Evolutionary conservation across 2,797 vertebrate species (phyloP).

Genomic region (Gambelia wislizenii): DNA sequence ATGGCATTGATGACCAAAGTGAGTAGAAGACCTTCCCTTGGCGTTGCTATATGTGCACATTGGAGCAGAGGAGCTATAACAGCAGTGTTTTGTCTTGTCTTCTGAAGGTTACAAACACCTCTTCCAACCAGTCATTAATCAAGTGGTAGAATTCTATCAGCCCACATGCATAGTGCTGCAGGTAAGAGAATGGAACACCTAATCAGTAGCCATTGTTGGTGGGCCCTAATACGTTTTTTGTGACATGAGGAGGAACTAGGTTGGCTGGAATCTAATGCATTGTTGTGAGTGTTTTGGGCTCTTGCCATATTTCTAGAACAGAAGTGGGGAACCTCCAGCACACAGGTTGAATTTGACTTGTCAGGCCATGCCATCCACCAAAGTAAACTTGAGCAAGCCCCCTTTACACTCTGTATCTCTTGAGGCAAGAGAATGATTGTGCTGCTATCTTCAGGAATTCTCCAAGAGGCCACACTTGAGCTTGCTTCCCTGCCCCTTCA

Average conservation of each 20-base stretch:
- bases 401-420: too few species aligned
- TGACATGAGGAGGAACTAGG: not conserved
- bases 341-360: too few species aligned
- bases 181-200: slow-evolving; percentile 77
- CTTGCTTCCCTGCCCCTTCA: not conserved
- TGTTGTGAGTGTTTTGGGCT: not conserved
- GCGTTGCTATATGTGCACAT: not conserved
- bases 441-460: too few species aligned
- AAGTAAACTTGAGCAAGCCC: too few species aligned
- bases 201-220: not conserved
- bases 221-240: not conserved
- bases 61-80: slow-evolving; percentile 46
- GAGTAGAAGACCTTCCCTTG: slow-evolving; percentile 68
- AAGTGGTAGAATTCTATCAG: slow-evolving; percentile 98
- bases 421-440: too few species aligned
- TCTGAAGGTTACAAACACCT: slow-evolving; percentile 94
- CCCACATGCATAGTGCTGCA: slow-evolving; percentile 98
- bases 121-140: slow-evolving; percentile 98
- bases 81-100: slow-evolving; percentile 62
- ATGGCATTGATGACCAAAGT: slow-evolving; percentile 99
- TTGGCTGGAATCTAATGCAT: not conserved
- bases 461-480: not conserved
- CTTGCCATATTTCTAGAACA: not conserved
- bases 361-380: too few species aligned
- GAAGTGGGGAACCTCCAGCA: too few species aligned